Evolutionary conservation across 2,797 vertebrate genomes (phyloP).

Genomic region (Oreonectes daqikongensis): DNA sequence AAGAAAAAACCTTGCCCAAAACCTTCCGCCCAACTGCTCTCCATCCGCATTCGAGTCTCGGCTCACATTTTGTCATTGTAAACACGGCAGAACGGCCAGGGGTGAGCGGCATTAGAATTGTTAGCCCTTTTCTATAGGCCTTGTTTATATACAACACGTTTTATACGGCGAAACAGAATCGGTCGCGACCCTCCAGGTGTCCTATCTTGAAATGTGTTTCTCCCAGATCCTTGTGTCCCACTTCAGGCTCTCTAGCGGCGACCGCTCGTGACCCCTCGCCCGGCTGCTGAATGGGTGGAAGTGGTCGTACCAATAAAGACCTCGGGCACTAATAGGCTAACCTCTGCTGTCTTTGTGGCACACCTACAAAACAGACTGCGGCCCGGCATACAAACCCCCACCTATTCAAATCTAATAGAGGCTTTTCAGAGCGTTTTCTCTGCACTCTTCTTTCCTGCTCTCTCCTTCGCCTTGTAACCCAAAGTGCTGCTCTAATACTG

Average conservation of each 20-base stretch:
- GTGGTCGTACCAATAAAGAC: conserved; percentile 78
- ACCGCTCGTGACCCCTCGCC: conserved; percentile 81
- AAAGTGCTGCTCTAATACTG: conserved; percentile 82
- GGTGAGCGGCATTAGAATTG: conserved; percentile 62
- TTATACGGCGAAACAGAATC: conserved; percentile 72
- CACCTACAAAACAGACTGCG: conserved; percentile 75
- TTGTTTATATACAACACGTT: conserved; percentile 72
- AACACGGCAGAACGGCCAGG: neutral
- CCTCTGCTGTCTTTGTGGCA: conserved; percentile 83
- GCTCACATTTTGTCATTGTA: conserved; percentile 33
- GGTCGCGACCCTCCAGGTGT: conserved; percentile 89
- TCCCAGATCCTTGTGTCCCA: conserved; percentile 81
- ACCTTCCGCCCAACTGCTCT: conserved; percentile 33
- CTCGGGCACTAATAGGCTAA: conserved; percentile 94
- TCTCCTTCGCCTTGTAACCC: conserved; percentile 74
- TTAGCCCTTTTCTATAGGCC: conserved; percentile 68
- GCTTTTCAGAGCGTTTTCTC: conserved; percentile 46
- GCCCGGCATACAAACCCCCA: conserved; percentile 42
- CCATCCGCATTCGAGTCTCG: conserved; percentile 13
- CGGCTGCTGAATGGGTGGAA: conserved; percentile 84
- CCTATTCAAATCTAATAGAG: conserved; percentile 47
- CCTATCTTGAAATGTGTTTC: conserved; percentile 85
- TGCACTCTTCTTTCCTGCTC: conserved; percentile 64
- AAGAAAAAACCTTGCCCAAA: conserved; percentile 37
- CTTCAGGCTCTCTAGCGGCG: conserved; percentile 71